Percentiles rank a stretch among this genome's conserved stretches.
phyloP scores from a whole-genome alignment of 2,113 vertebrate species.

The Tragelaphus imberbis region DNA sequence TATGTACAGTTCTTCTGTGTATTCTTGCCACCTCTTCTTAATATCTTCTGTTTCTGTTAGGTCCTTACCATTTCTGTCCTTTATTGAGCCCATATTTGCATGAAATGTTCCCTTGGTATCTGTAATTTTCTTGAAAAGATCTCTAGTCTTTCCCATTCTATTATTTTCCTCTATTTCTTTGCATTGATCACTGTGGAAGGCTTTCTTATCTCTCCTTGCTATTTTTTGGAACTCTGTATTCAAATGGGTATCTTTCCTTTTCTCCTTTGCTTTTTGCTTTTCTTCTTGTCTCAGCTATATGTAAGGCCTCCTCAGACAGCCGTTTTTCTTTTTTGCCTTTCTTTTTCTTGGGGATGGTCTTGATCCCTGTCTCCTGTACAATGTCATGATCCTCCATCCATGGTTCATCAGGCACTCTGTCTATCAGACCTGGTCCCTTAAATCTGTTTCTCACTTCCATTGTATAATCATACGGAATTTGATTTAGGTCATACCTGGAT shows the following conservation, averaged over 20 bases:
- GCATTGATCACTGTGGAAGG: background rate
- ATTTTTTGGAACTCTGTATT: background rate
- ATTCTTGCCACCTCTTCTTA: background rate
- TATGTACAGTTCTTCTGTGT: background rate
- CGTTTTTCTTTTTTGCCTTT: background rate
- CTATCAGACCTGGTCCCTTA: background rate
- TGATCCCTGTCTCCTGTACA: background rate
- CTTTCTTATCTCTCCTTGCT: background rate
- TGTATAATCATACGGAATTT: background rate
- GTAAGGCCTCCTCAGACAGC: background rate
- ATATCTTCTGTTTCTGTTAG: background rate
- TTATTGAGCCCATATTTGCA: background rate
- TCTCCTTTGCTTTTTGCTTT: background rate
- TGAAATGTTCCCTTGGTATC: background rate
- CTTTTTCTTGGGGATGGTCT: background rate
- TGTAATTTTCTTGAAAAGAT: background rate
- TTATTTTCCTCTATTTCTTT: background rate
- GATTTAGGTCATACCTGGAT: background rate
- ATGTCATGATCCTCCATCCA: rapidly evolving
- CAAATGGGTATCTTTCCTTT: background rate
- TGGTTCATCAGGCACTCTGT: background rate
- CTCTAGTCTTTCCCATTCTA: background rate
- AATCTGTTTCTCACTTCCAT: background rate
- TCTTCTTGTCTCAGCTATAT: background rate
- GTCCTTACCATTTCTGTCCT: background rate